Evolutionary conservation across 2,113 vertebrate species (phyloP).

Genomic region (Etheostoma spectabile): DNA sequence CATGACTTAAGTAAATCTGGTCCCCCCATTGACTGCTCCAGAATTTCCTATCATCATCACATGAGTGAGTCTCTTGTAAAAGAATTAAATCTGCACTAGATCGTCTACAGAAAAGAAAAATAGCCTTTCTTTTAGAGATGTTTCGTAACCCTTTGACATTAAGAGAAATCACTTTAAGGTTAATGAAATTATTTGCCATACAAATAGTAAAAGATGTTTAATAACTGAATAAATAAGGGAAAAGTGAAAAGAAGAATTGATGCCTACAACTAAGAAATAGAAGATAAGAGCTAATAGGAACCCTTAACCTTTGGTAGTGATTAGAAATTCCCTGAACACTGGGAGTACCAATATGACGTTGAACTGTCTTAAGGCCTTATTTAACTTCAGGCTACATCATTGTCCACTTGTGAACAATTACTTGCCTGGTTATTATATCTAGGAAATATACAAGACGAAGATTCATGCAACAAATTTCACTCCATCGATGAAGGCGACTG

Average conservation of each 20-base stretch:
- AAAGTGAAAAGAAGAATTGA: neutral
- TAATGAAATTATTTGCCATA: neutral
- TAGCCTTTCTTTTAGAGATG: neutral
- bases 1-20: no score
- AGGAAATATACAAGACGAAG: no score
- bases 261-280: neutral
- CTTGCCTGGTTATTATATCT: no score
- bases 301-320: neutral
- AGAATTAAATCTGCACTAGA: neutral
- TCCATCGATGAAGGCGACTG: neutral
- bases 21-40: no score
- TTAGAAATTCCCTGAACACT: neutral
- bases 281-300: neutral
- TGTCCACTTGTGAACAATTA: no score
- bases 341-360: neutral
- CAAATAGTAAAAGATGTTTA: no score
- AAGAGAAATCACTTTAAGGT: neutral
- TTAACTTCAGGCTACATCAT: no score
- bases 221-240: neutral
- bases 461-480: neutral
- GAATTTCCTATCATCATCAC: no score
- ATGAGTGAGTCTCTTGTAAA: no score
- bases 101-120: neutral
- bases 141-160: neutral
- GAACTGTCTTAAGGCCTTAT: no score